These are phyloP conservation scores for Bergia sp. DNA, from an alignment of 92 coral and sea anemone genomes.

Conservation along the genomic window DNA sequence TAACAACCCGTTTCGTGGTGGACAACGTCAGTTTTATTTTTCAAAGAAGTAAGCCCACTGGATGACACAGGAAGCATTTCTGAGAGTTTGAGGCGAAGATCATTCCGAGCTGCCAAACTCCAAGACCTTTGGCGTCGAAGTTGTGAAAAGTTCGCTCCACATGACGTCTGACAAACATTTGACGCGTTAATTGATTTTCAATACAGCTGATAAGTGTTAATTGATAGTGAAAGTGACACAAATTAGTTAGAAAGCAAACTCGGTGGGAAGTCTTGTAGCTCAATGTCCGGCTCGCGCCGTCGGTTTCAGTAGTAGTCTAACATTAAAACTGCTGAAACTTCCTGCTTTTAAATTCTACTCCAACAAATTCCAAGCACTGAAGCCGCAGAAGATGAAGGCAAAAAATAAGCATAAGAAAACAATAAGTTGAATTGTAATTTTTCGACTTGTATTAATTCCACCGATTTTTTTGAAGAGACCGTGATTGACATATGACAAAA, in stretches of 20 bases:
- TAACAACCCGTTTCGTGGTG: background rate
- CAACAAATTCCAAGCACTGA: background rate
- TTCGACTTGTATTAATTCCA: slow-evolving; percentile 28
- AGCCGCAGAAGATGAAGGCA: background rate
- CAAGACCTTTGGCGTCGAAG: slow-evolving; percentile 69
- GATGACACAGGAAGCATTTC: slow-evolving; percentile 22
- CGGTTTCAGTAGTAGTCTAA: background rate
- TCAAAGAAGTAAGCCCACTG: background rate
- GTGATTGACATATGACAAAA: slow-evolving; percentile 70
- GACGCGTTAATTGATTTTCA: slow-evolving; percentile 73
- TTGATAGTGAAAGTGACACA: slow-evolving; percentile 73
- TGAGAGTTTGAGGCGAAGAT: slow-evolving; percentile 12
- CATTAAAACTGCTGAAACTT: background rate
- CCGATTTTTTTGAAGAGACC: slow-evolving; percentile 53
- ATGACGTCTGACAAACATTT: slow-evolving; percentile 56
- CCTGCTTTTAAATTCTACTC: background rate
- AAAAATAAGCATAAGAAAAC: background rate
- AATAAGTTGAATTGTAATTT: background rate
- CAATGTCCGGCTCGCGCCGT: background rate
- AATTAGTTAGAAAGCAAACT: slow-evolving; percentile 44
- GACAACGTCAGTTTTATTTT: background rate
- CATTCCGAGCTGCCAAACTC: slow-evolving; percentile 50
- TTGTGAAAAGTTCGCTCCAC: slow-evolving; percentile 49
- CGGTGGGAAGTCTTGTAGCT: slow-evolving; percentile 16
- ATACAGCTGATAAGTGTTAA: slow-evolving; percentile 73